A percentile compares a stretch with the other conserved stretches of the same genome.
These are phyloP conservation scores for Hemaris fuciformis DNA, from an alignment of 2,888 invertebrate genomes.

Conservation along the genomic window DNA sequence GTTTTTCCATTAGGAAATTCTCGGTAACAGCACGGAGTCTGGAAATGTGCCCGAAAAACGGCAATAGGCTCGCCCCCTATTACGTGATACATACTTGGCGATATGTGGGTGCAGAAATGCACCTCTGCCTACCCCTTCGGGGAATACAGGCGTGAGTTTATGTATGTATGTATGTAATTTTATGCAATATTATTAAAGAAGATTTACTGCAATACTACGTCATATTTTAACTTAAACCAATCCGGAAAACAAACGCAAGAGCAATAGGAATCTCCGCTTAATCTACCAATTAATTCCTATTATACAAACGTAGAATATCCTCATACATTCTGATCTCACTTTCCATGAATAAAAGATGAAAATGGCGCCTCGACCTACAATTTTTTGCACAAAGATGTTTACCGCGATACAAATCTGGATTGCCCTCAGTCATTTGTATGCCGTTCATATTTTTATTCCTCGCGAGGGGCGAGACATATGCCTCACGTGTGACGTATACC, in stretches of 20 bases:
- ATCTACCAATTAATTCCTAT: neutral
- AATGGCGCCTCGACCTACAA: slow-evolving; percentile 36
- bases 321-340: slow-evolving; percentile 46
- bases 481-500: neutral
- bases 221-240: neutral
- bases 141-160: too few species aligned
- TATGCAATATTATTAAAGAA: too few species aligned
- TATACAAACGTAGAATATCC: neutral
- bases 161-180: too few species aligned
- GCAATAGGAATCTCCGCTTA: neutral
- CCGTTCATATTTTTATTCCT: neutral
- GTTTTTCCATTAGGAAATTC: too few species aligned
- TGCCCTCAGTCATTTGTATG: slow-evolving; percentile 20
- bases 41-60: too few species aligned
- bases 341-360: slow-evolving; percentile 57
- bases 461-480: neutral
- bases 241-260: neutral
- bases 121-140: too few species aligned
- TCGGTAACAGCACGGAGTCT: too few species aligned
- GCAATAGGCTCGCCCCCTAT: too few species aligned
- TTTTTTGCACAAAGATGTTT: slow-evolving; percentile 44
- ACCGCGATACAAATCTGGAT: slow-evolving; percentile 41
- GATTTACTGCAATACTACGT: neutral
- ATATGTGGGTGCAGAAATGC: too few species aligned
- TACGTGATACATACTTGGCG: too few species aligned